Percentiles rank a stretch among this genome's conserved stretches.
Evolutionary conservation across 2,888 invertebrate genomes (phyloP).

Genomic region (Ophion ellenae): DNA sequence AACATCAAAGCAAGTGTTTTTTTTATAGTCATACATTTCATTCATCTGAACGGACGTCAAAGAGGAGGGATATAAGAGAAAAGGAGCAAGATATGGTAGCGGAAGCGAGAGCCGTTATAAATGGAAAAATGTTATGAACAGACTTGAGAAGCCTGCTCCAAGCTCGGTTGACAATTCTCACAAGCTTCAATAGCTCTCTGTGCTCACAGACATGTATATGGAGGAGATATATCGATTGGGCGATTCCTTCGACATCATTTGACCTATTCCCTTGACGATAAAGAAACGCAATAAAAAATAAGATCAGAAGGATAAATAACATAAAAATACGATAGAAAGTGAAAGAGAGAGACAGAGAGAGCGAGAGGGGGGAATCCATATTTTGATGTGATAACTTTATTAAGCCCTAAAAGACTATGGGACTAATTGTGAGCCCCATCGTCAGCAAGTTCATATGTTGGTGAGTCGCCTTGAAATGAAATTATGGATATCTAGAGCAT

Average conservation of each 20-base stretch:
- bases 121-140: neutral
- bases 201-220: constrained; percentile 2
- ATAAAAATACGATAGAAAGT: too few relatives aligned
- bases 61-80: neutral
- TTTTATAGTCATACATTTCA: neutral
- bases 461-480: too few relatives aligned
- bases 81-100: constrained; percentile 4
- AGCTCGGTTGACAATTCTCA: constrained; percentile 23
- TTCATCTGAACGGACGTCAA: too few relatives aligned
- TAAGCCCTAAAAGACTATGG: too few relatives aligned
- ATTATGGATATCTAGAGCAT: too few relatives aligned
- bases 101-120: constrained; percentile 4
- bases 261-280: constrained; percentile 10
- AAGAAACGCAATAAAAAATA: constrained; percentile 19
- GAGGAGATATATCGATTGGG: constrained; percentile 15
- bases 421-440: too few relatives aligned
- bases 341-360: too few relatives aligned
- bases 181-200: constrained; percentile 3
- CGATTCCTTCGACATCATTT: constrained; percentile 26
- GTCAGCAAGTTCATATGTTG: too few relatives aligned
- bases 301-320: too few relatives aligned
- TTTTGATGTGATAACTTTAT: too few relatives aligned
- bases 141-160: constrained; percentile 19
- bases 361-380: too few relatives aligned
- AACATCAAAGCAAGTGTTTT: neutral